These are phyloP conservation scores for Barypeithes pellucidus DNA, from an alignment of 2,888 invertebrate species.

Conservation along the genomic window DNA sequence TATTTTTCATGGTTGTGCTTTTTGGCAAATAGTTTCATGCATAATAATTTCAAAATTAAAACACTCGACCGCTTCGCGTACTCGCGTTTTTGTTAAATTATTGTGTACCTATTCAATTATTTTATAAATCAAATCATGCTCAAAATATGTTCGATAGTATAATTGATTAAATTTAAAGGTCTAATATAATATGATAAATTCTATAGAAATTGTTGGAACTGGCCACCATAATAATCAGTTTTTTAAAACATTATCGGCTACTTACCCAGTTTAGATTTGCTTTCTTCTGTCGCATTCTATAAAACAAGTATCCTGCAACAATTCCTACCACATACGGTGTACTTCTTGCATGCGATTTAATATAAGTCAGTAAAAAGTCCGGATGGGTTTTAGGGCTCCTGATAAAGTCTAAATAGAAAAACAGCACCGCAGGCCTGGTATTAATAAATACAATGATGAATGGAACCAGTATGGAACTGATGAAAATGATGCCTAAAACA, in stretches of 20 bases:
- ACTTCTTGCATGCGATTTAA: constrained; percentile 75
- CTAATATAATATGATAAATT: too few relatives aligned
- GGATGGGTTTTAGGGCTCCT: constrained; percentile 71
- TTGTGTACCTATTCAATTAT: too few relatives aligned
- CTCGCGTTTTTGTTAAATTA: too few relatives aligned
- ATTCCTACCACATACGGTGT: constrained; percentile 76
- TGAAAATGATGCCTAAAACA: constrained; percentile 65
- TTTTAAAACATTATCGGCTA: constrained; percentile 27
- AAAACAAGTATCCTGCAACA: constrained; percentile 72
- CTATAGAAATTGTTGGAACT: too few relatives aligned
- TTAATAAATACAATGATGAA: constrained; percentile 72
- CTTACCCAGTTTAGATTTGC: constrained; percentile 65
- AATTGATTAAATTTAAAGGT: too few relatives aligned
- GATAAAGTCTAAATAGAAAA: constrained; percentile 73
- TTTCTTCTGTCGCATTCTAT: constrained; percentile 63
- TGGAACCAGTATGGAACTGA: constrained; percentile 71
- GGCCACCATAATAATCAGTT: too few relatives aligned
- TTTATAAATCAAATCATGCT: too few relatives aligned
- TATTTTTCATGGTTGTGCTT: too few relatives aligned
- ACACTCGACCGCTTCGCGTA: too few relatives aligned
- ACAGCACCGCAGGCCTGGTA: constrained; percentile 71
- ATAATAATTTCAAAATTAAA: too few relatives aligned
- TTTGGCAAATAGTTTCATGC: too few relatives aligned
- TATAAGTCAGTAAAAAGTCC: constrained; percentile 74
- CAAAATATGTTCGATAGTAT: too few relatives aligned